Conservation (phyloP, 2,888 invertebrate genomes). For the Cepaea hortensis region DNA sequence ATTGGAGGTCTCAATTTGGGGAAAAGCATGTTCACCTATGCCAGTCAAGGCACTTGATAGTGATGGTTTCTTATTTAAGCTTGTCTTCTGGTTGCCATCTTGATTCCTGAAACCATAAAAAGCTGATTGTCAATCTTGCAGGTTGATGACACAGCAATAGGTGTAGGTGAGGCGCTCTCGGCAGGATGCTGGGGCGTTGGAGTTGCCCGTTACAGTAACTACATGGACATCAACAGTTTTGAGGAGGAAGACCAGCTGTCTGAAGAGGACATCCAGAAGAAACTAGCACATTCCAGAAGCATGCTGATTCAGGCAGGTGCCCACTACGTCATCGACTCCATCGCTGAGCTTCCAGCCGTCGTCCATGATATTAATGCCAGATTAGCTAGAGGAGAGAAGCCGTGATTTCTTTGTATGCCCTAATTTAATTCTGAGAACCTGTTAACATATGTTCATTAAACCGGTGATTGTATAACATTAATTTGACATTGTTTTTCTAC, state of each 20-base stretch:
- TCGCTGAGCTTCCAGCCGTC: conserved; percentile 73
- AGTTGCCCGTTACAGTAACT: conserved; percentile 75
- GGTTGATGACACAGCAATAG: conserved; percentile 74
- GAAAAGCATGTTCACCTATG: too few relatives aligned
- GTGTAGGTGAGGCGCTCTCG: conserved; percentile 74
- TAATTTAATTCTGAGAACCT: too few relatives aligned
- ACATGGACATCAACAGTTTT: conserved; percentile 72
- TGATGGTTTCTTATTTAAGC: too few relatives aligned
- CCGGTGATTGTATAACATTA: too few relatives aligned
- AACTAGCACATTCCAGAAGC: conserved; percentile 65
- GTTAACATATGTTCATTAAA: too few relatives aligned
- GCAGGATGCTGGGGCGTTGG: conserved; percentile 77
- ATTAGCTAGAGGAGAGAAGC: conserved; percentile 71
- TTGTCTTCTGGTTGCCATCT: too few relatives aligned
- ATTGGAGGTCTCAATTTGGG: too few relatives aligned
- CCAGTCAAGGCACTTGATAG: too few relatives aligned
- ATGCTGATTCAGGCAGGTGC: conserved; percentile 72
- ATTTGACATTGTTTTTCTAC: too few relatives aligned
- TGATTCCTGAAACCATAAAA: too few relatives aligned
- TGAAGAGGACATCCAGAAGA: conserved; percentile 63
- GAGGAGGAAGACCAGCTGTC: conserved; percentile 69
- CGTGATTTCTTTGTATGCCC: conserved; percentile 53
- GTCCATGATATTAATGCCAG: conserved; percentile 74
- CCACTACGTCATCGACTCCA: conserved; percentile 76
- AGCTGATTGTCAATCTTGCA: conserved; percentile 65